Evolutionary conservation across 2,797 vertebrate genomes (phyloP).

Genomic region (Balearica regulorum): DNA sequence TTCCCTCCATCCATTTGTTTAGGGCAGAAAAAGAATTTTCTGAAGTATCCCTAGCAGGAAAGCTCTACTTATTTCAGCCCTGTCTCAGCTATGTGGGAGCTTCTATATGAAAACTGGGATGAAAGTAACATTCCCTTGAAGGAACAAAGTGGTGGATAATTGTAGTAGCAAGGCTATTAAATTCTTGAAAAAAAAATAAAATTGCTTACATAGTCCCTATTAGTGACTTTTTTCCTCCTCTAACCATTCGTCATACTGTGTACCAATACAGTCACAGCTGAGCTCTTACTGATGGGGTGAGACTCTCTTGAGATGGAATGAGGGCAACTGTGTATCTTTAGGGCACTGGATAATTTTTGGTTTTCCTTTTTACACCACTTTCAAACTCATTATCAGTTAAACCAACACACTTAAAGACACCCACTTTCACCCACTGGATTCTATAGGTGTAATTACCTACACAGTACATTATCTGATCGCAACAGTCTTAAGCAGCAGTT

Average conservation of each 20-base stretch:
- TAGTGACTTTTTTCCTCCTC: rapidly evolving
- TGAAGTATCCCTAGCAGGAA: background rate
- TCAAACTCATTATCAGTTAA: background rate
- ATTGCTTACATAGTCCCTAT: background rate
- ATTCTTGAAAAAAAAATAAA: background rate
- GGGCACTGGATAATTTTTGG: background rate
- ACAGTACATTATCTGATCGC: background rate
- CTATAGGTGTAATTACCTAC: background rate
- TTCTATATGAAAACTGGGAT: background rate
- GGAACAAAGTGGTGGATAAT: background rate
- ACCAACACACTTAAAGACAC: background rate
- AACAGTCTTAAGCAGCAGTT: background rate
- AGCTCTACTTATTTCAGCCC: background rate
- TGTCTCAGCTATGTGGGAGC: background rate
- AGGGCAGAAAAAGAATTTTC: background rate
- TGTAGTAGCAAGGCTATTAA: background rate
- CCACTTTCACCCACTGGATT: background rate
- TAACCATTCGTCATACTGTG: background rate
- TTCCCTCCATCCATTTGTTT: background rate
- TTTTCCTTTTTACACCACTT: background rate
- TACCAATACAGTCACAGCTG: background rate
- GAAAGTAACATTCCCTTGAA: background rate
- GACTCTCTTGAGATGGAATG: background rate
- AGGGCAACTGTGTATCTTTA: background rate
- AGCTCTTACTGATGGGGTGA: background rate